Evolutionary conservation across 2,888 invertebrate species (phyloP), one percentile per base, ranked within the genome.

Genomic region (Drosophila falleni): DNA sequence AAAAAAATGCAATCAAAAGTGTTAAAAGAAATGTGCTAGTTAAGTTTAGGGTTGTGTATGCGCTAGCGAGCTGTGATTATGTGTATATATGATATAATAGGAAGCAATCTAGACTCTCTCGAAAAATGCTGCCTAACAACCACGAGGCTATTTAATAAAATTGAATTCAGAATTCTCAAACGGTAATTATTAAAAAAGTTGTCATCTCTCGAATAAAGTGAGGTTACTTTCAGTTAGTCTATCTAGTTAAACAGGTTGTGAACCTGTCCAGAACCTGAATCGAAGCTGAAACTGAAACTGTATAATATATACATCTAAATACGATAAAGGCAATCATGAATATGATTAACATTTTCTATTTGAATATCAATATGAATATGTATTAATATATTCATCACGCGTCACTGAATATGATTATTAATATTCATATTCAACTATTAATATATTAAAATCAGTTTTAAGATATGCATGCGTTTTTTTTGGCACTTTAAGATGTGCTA

Each of bases 401-500:
- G 26, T 53, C 13, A 46, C 26, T 47, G 10, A 33, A 63, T 49
- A 33, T 35, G 31, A 44, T 16, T 53, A 26, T 23, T 37, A 15
- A 54, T 63, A 46, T 54, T 46, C 23, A 55, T 44, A 64, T 41
- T 23, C 31, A 26, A 26, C 19, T 41, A 49, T 35, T 19, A 46
- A 55, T 60, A 50, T 37, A 49, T 47, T 53, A 53, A 55, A 44
- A 51, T 54, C 42, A 23, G 16, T 31, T 42, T 39, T 41, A 47
- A 64, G 26, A 51, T 56, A 51, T 67, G 55, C 29, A 61, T 51
- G 37, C 49, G 31, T 23, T 59, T 61, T 50, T 56, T 41, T 65
- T 53, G 42, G 31, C 58, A 69, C 44, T 41, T 49, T 26, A 61
- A 74, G 80, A 87, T 84, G 84, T 84, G 84, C 84, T 87, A 84